phyloP scores from a whole-genome alignment of 1,140 invertebrate genomes.

The Anoplolepis gracilipes region DNA sequence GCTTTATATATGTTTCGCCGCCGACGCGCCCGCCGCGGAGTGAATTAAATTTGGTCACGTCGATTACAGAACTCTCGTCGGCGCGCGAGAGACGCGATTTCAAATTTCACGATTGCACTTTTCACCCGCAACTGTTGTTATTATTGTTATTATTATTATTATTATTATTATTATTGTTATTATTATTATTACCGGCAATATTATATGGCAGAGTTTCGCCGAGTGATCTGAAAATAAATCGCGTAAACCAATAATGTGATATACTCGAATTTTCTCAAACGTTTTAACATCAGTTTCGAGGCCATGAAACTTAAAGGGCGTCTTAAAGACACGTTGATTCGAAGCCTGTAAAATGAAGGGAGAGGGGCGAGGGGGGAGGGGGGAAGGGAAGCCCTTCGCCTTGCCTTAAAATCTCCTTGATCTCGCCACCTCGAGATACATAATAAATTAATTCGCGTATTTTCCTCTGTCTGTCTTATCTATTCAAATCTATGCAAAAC shows the following conservation, averaged over 20 bases:
- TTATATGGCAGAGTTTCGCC: no score
- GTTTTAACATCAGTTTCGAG: constrained; percentile 57
- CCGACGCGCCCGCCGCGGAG: constrained; percentile 15
- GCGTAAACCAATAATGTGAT: background rate
- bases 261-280: background rate
- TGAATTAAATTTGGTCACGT: constrained; percentile 63
- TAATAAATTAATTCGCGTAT: constrained; percentile 86
- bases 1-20: constrained; percentile 53
- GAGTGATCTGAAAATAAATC: background rate
- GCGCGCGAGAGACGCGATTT: background rate
- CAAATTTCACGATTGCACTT: background rate
- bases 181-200: constrained; percentile 6
- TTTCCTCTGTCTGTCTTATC: constrained; percentile 82
- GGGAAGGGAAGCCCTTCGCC: constrained; percentile 72
- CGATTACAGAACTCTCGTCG: constrained; percentile 50
- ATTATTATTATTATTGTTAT: constrained; percentile 32
- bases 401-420: constrained; percentile 61
- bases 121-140: constrained; percentile 9
- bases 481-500: constrained; percentile 86
- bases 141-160: constrained; percentile 38
- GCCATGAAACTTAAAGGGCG: constrained; percentile 77
- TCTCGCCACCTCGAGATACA: constrained; percentile 80
- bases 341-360: constrained; percentile 78
- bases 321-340: constrained; percentile 74
- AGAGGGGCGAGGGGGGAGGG: no score